phyloP scores from a whole-genome alignment of 2,113 vertebrate species.

The Manacus vitellinus region DNA sequence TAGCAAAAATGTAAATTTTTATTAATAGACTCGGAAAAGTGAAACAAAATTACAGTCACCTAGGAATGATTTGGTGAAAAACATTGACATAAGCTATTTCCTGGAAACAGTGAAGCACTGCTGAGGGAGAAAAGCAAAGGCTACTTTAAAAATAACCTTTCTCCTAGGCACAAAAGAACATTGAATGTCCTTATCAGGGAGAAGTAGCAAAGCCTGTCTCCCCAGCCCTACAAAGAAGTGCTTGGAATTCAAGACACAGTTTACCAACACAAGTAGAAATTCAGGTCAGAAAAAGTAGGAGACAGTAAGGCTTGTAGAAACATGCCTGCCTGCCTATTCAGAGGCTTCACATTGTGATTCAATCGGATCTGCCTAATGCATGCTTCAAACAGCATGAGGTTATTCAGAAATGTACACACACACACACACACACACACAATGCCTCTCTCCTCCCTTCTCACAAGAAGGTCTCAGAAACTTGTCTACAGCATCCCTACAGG shows the following conservation, averaged over 20 bases:
- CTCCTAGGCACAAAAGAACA: neutral
- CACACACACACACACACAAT: neutral
- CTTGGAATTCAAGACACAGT: neutral
- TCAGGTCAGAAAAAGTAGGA: constrained; percentile 42
- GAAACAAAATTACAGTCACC: neutral
- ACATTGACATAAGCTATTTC: neutral
- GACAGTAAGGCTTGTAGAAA: neutral
- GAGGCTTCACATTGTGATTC: neutral
- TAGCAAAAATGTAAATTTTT: neutral
- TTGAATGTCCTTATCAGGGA: neutral
- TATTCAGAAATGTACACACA: neutral
- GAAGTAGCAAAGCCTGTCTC: constrained; percentile 17
- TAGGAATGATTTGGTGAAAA: neutral
- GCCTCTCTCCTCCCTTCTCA: neutral
- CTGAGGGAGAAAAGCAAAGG: neutral
- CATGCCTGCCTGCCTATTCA: neutral
- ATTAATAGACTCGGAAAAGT: neutral
- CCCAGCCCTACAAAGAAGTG: neutral
- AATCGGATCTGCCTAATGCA: neutral
- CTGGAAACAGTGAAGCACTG: neutral
- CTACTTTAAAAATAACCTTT: neutral
- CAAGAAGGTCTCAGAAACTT: neutral
- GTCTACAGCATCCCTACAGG: neutral
- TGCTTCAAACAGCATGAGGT: neutral
- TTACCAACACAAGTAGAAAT: neutral